Percentiles rank a stretch among this genome's conserved stretches.
Conservation (phyloP, 2,888 invertebrate genomes). For the Phyllotreta striolata region DNA sequence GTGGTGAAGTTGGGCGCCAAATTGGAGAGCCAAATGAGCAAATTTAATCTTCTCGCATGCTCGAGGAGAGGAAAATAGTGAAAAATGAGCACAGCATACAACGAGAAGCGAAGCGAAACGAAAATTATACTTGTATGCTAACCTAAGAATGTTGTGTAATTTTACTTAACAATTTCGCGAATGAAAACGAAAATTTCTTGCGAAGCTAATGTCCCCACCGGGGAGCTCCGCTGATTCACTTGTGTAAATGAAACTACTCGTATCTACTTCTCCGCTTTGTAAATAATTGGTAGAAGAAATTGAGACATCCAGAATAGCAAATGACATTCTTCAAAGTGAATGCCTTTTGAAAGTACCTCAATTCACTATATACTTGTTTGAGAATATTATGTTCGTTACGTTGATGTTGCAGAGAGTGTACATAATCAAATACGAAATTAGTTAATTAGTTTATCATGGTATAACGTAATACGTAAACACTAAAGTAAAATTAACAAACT, state of each 20-base stretch:
- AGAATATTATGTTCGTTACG: no score
- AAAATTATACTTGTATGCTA: slow-evolving; percentile 5
- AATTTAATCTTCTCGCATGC: slow-evolving; percentile 12
- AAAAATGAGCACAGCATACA: slow-evolving; percentile 1
- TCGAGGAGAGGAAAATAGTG: slow-evolving; percentile 14
- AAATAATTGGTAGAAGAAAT: no score
- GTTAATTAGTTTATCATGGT: no score
- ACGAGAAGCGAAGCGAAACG: slow-evolving; percentile 3
- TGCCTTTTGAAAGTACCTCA: no score
- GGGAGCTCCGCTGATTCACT: background rate
- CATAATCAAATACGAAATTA: no score
- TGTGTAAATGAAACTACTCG: slow-evolving; percentile 6
- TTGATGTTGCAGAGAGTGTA: no score
- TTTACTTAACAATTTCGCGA: slow-evolving; percentile 10
- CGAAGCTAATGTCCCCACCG: background rate
- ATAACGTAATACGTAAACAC: background rate
- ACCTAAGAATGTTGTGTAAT: slow-evolving; percentile 12
- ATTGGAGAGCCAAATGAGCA: slow-evolving; percentile 6
- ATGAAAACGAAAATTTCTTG: slow-evolving; percentile 12
- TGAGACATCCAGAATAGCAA: no score
- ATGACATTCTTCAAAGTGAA: no score
- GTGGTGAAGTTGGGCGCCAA: slow-evolving; percentile 4
- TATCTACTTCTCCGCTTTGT: no score
- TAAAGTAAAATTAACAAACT: slow-evolving; percentile 14
- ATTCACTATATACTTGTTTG: no score